Base-by-base conservation (phyloP, 1,140 invertebrate species). In the Akabosia matsudoensis region DNA sequence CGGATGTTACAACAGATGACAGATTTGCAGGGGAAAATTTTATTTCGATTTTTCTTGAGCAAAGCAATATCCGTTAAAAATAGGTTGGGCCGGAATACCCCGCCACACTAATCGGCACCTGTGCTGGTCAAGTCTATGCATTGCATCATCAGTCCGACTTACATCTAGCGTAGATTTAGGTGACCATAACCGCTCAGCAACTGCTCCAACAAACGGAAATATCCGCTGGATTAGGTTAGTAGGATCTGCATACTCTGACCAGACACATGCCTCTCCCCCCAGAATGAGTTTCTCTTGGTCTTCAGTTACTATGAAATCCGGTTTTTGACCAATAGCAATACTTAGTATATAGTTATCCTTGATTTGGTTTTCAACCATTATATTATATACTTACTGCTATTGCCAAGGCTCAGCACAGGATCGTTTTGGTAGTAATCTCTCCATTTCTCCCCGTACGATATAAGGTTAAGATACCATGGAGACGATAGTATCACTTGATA, bases 261-360 rank as follows among this genome's bases (percentile, higher is more conserved):
- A 97, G 90, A 97, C 93, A 81, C 93, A 95, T 2, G 93, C 92
- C 85, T 96, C 95, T 0, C 95, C 96, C 13, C 96, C 94, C 24
- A 96, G 77, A 67, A 93, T 86, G n/a, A 88, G 82, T 75, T 83
- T 81, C 71, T 86, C 86, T 81, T 87, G 84, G n/a, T 82, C 81
- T 16, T 80, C 64, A 30, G 83, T 84, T 74, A 84, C 76, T 80
- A 84, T 18, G 89, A 89, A 92, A 73, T 89, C 83, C 3, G 54
- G 24, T 16, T 45, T 45, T 7, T 18, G 18, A 18, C 7, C 7
- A 45, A 10, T 45, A 45, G 18, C 18, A 45, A 16, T 3, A 56
- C n/a, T 56, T 56, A 56, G n/a, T 56, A 13, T 56, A 56, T 56
- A 56, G 4, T 10, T 56, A 56, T 56, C 54, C 4, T 13, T 10